Evolutionary conservation across 2,113 vertebrate genomes (phyloP).

Genomic region (Mohoua ochrocephala): DNA sequence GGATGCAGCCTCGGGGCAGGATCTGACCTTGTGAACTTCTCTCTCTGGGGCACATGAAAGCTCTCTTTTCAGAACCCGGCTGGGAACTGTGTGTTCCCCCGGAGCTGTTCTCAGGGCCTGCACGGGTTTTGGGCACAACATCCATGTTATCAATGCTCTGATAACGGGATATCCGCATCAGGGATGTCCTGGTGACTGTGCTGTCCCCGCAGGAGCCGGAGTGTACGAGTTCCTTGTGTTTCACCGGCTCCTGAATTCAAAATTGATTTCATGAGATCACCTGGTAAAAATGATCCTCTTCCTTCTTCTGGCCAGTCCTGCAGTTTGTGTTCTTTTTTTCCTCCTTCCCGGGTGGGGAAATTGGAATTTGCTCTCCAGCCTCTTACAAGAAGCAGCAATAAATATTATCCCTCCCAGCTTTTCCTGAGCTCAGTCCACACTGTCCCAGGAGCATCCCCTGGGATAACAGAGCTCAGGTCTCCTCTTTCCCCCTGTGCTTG

Average conservation of each 20-base stretch:
- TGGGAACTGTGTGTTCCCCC: not conserved
- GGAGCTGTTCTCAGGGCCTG: not conserved
- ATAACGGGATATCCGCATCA: not conserved
- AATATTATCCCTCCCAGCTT: not conserved
- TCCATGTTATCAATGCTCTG: not conserved
- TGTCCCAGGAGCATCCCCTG: not conserved
- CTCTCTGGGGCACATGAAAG: not conserved
- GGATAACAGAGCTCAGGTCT: not conserved
- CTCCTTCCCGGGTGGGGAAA: fast-evolving
- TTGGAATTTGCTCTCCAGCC: not conserved
- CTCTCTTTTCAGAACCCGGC: not conserved
- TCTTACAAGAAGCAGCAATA: not conserved
- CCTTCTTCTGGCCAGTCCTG: not conserved
- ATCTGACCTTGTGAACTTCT: not conserved
- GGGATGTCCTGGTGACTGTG: fast-evolving
- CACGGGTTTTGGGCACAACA: fast-evolving
- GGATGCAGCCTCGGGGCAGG: not conserved
- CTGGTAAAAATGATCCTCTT: not conserved
- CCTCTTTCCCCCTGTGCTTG: not conserved
- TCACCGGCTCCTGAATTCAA: not conserved
- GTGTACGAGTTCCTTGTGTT: not conserved
- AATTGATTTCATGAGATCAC: not conserved
- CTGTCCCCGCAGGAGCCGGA: not conserved
- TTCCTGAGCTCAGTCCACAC: not conserved
- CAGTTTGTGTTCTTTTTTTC: no score